Evolutionary conservation across 1,140 invertebrate species (phyloP).

Genomic region (Drosophila kohkoa): DNA sequence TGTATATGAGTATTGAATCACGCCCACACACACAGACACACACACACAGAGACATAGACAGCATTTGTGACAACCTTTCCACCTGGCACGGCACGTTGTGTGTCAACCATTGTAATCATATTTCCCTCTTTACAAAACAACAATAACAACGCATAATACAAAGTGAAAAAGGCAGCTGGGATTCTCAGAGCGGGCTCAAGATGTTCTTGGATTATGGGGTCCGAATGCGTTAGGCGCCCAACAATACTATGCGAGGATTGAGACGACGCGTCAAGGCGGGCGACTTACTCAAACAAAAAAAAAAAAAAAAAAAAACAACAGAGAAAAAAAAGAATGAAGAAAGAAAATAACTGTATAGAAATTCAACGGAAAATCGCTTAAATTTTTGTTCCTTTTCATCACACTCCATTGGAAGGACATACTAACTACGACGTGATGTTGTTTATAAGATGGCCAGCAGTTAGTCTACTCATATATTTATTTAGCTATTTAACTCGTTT

Average conservation of each 20-base stretch:
- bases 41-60: constrained; percentile 2
- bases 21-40: constrained; percentile 10
- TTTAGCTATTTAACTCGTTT: not conserved
- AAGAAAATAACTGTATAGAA: constrained; percentile 37
- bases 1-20: constrained; percentile 1
- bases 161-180: constrained; percentile 50
- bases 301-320: constrained; percentile 5
- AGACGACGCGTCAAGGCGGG: constrained; percentile 27
- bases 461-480: not conserved
- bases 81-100: constrained; percentile 61
- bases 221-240: constrained; percentile 1
- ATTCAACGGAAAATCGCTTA: constrained; percentile 39
- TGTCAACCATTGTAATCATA: constrained; percentile 77
- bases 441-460: constrained; percentile 2
- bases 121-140: constrained; percentile 45
- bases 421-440: constrained; percentile 4
- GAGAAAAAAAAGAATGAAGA: constrained; percentile 14
- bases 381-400: constrained; percentile 11
- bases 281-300: constrained; percentile 27
- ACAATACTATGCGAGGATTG: not conserved
- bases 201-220: constrained; percentile 44
- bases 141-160: constrained; percentile 47
- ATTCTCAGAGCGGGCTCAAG: constrained; percentile 33
- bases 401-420: constrained; percentile 15
- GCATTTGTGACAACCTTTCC: constrained; percentile 47